phyloP scores from a whole-genome alignment of 2,888 invertebrate genomes.

The Lithophane ornitopus region DNA sequence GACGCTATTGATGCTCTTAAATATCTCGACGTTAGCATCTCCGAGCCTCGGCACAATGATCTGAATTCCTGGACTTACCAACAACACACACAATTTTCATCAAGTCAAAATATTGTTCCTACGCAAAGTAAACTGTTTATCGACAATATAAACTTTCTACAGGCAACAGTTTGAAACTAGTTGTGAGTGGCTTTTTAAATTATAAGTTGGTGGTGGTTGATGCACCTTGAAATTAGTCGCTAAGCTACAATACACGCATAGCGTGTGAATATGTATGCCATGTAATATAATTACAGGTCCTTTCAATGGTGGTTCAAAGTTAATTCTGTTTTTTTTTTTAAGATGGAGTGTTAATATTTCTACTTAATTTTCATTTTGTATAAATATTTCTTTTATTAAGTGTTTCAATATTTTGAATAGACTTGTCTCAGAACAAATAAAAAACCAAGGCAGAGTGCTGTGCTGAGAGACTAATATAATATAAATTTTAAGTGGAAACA shows the following conservation, averaged over 20 bases:
- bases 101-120: slow-evolving; percentile 76
- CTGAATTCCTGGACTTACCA: slow-evolving; percentile 73
- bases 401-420: background rate
- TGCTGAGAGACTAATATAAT: no score
- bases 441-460: no score
- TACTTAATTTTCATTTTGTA: slow-evolving; percentile 9
- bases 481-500: background rate
- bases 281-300: slow-evolving; percentile 53
- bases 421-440: no score
- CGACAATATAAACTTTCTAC: slow-evolving; percentile 78
- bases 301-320: slow-evolving; percentile 6
- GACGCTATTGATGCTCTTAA: slow-evolving; percentile 90
- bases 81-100: slow-evolving; percentile 67
- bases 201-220: slow-evolving; percentile 56
- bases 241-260: slow-evolving; percentile 48
- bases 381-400: slow-evolving; percentile 1
- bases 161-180: slow-evolving; percentile 72
- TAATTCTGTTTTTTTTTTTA: slow-evolving; percentile 24
- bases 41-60: slow-evolving; percentile 68
- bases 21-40: slow-evolving; percentile 74
- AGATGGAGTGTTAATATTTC: slow-evolving; percentile 26
- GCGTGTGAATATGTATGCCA: slow-evolving; percentile 39
- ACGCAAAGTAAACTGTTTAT: slow-evolving; percentile 81
- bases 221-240: slow-evolving; percentile 46
- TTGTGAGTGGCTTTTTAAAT: slow-evolving; percentile 63